phyloP scores from a whole-genome alignment of 2,797 vertebrate genomes.

The Myotis vivesi region DNA sequence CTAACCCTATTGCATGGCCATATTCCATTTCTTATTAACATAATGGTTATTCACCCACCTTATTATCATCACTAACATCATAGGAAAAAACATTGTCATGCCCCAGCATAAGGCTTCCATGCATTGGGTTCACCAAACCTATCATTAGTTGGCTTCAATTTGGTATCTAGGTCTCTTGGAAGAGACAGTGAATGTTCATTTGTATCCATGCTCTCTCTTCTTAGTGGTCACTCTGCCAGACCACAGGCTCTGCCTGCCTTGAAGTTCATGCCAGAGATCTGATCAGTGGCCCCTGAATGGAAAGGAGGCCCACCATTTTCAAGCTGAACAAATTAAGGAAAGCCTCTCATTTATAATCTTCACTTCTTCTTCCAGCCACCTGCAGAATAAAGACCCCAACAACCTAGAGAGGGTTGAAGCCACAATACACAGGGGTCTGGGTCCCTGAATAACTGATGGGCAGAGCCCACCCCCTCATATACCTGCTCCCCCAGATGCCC shows the following conservation, averaged over 20 bases:
- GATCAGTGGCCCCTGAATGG: neutral
- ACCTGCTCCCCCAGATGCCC: neutral
- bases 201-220: neutral
- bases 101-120: neutral
- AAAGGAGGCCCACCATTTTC: neutral
- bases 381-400: neutral
- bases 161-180: neutral
- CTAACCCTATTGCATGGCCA: neutral
- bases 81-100: neutral
- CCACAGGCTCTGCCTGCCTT: neutral
- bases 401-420: neutral
- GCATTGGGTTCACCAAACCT: neutral
- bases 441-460: neutral
- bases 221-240: neutral
- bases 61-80: neutral
- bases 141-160: neutral
- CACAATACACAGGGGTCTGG: neutral
- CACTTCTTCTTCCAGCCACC: neutral
- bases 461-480: neutral
- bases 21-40: neutral
- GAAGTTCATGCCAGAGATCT: neutral
- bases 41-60: neutral
- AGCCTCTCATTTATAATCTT: neutral
- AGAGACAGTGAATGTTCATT: neutral
- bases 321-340: neutral